Base-by-base conservation (phyloP, 2,113 vertebrate species). In the Mesitornis unicolor region DNA sequence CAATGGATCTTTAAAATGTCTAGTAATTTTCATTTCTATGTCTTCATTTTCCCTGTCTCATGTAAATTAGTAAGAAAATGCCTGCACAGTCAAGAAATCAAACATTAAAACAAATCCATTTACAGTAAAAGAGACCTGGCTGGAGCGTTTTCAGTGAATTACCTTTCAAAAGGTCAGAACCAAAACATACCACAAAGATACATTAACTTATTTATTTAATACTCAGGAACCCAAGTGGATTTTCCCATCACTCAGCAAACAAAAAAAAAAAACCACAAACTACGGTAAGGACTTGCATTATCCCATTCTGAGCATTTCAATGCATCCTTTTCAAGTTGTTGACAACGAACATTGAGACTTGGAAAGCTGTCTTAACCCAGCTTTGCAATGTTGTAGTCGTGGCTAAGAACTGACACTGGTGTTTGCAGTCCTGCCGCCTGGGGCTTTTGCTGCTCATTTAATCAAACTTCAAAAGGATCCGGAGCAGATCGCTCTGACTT, bases 261-360 rank as follows among this genome's bases (percentile, higher is more conserved):
- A 82, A 74, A 71, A 50, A 12, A n/a, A 59, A 67, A 70, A 84
- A 9, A 40, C 21, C 74, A 36, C 40, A 70, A 15, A 60, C 21
- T 26, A 53, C 15, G 0, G 0, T 9, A 56, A 82, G 19, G 14
- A 59, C 40, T 47, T 43, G 29, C 3, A 11, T 50, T n/a, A 50
- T 35, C 26, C 53, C 26, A 26, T 69, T 64, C 78, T 0, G 0
- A 79, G 42, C 48, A 50, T 61, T 45, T 60, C 15, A 25, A 1
- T 20, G 45, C 31, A 29, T 29, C 47, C 31, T 26, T 29, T 61
- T 48, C 3, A 31, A 80, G 35, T 4, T 40, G 21, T 3, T 26
- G 18, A 84, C 47, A 36, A 75, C 2, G 16, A 70, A 5, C 48
- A 35, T 42, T 3, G 38, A 45, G n/a, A 16, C 14, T 28, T 22